These are phyloP conservation scores for Bolinopsis microptera DNA, from an alignment of 37 sponge, comb jelly and placozoan genomes.

Conservation along the genomic window DNA sequence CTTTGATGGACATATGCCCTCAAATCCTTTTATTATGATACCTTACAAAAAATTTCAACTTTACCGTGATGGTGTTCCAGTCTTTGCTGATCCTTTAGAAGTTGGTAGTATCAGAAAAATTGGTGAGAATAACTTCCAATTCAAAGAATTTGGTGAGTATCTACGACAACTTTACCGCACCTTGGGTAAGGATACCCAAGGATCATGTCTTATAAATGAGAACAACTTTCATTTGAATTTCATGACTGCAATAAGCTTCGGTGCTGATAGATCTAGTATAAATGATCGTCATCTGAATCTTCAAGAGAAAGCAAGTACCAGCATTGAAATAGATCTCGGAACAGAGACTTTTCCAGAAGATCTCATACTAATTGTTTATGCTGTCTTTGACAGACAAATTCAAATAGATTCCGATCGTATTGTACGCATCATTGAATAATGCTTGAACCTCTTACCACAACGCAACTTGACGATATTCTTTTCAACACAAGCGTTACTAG, in stretches of 20 bases:
- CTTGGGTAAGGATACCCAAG: not conserved
- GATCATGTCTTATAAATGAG: not conserved
- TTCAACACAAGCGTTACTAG: no score
- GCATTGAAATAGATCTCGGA: not conserved
- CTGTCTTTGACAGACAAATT: no score
- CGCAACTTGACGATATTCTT: no score
- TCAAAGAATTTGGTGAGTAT: not conserved
- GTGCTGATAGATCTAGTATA: not conserved
- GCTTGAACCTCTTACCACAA: no score
- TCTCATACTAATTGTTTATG: slow-evolving; percentile 7
- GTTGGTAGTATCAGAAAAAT: not conserved
- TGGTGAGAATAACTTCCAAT: not conserved
- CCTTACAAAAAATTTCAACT: not conserved
- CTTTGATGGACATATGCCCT: not conserved
- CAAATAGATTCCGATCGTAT: no score
- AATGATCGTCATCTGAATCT: not conserved
- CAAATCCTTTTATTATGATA: not conserved
- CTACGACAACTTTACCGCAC: not conserved
- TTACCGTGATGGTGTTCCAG: not conserved
- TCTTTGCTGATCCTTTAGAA: not conserved
- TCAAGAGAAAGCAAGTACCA: not conserved
- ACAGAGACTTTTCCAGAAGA: no score
- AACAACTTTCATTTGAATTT: not conserved
- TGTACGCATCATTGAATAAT: not conserved
- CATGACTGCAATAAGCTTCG: not conserved